Percentiles rank a stretch among this genome's conserved stretches.
Evolutionary conservation across 1,140 invertebrate species (phyloP).

Genomic region (Hyles euphorbiae): DNA sequence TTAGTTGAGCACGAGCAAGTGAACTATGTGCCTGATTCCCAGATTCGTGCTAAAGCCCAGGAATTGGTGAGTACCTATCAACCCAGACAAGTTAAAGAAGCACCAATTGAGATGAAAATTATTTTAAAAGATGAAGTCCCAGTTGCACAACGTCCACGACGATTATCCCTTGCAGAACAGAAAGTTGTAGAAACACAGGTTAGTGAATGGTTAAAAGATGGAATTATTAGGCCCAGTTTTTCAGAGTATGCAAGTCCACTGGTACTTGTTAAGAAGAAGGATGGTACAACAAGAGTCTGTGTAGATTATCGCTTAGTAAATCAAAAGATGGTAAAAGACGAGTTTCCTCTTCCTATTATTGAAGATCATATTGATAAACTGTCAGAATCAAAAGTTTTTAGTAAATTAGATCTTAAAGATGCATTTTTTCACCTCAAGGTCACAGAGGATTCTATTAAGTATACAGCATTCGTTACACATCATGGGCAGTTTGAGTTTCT

Average conservation of each 20-base stretch:
- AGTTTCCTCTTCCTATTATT: slow-evolving; percentile 32
- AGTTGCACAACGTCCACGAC: slow-evolving; percentile 29
- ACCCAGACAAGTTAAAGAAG: slow-evolving; percentile 12
- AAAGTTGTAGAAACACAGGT: slow-evolving; percentile 35
- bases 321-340: slow-evolving; percentile 28
- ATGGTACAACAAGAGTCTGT: slow-evolving; percentile 53
- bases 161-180: slow-evolving; percentile 35
- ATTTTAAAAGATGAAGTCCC: slow-evolving; percentile 27
- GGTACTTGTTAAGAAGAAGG: slow-evolving; percentile 70
- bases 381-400: no score
- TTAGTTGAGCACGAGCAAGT: no score
- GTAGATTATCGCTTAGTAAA: slow-evolving; percentile 4
- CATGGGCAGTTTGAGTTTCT: slow-evolving; percentile 21
- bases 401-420: no score
- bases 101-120: slow-evolving; percentile 22
- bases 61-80: slow-evolving; percentile 6
- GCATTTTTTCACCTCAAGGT: neutral
- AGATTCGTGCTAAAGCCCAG: neutral
- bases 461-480: slow-evolving; percentile 18
- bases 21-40: neutral
- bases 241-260: slow-evolving; percentile 67
- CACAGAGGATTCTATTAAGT: slow-evolving; percentile 17
- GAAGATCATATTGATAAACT: slow-evolving; percentile 8
- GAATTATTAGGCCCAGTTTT: slow-evolving; percentile 34
- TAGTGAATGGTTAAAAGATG: slow-evolving; percentile 35